A percentile compares a stretch with the other conserved stretches of the same genome.
Conservation (phyloP, 2,888 invertebrate species). For the Eurytoma adleriae region DNA sequence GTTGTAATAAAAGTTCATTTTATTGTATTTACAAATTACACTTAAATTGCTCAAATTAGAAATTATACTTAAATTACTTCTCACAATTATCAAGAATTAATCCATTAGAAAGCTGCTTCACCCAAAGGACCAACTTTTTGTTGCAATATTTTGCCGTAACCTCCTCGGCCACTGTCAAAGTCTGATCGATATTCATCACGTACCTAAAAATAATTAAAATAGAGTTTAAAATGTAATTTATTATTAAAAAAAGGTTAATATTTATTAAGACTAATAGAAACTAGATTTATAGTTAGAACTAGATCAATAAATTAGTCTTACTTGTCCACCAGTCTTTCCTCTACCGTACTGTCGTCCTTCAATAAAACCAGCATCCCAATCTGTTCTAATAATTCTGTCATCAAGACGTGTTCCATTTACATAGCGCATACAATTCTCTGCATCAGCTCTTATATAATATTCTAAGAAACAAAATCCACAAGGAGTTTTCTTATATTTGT, state of each 20-base stretch:
- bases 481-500: constrained; percentile 98
- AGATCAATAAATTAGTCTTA: constrained; percentile 29
- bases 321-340: constrained; percentile 99
- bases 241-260: constrained; percentile 1
- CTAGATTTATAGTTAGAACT: constrained; percentile 6
- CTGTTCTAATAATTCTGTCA: constrained; percentile 96
- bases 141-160: constrained; percentile 96
- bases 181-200: constrained; percentile 99
- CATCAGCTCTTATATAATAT: constrained; percentile 87
- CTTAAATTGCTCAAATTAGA: not conserved
- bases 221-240: not conserved
- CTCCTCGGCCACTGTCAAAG: constrained; percentile 97
- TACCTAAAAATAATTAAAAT: constrained; percentile 79
- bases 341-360: constrained; percentile 99
- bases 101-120: constrained; percentile 37
- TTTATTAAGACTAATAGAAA: no score
- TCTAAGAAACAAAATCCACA: constrained; percentile 99
- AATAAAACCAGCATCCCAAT: constrained; percentile 99
- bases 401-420: constrained; percentile 97
- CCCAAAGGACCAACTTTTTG: constrained; percentile 81
- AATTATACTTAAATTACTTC: constrained; percentile 18
- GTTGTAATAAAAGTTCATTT: constrained; percentile 19
- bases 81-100: not conserved
- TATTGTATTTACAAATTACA: constrained; percentile 25
- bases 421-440: constrained; percentile 91